Evolutionary conservation across 2,888 invertebrate species (phyloP), one percentile per base, ranked within the genome.

Genomic region (Nematopogon swammerdamellus): DNA sequence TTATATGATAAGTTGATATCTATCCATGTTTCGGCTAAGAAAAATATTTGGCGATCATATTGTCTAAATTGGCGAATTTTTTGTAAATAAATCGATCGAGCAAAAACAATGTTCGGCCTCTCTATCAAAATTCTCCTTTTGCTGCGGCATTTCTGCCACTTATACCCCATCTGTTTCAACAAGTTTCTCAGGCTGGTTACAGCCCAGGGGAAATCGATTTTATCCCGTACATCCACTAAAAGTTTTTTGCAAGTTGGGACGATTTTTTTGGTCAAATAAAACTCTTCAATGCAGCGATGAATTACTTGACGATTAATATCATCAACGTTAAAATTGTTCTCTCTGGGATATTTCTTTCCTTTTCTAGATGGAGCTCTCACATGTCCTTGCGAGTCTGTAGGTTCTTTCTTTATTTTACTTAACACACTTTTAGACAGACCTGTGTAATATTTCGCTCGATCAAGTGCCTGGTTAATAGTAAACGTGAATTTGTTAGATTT

Each of bases 101-200:
- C 29, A 29, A 42, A 48, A 11, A 42, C 43, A 1, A 48, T 20
- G 4, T 17, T 19, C 14, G 48, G 48, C 3, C 19, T 48, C 42
- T 48, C 48, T 19, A 48, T 42, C 42, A 48, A 48, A 42, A 48
- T 48, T 19, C 18, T 17, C 4, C 48, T 36, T 18, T 42, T 48
- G 14, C 42, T 49, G 36, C 52, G 52, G 52, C 50, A 55, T 50
- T 55, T 55, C 6, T 46, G 46, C 51, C 53, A 55, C 49, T 52
- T 51, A 48, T 52, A 55, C 44, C 55, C 52, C 51, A 53, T 53
- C 2, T 44, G 45, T 50, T 55, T 51, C 36, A 53, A 48, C n/a
- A 54, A 47, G 46, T 51, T 52, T 49, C 52, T 50, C 42, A 55
- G 50, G 52, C 49, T 52, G 10, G 49, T 51, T 44, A 49, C 48